Conservation (phyloP, 2,888 invertebrate species). For the Noctua comes region DNA sequence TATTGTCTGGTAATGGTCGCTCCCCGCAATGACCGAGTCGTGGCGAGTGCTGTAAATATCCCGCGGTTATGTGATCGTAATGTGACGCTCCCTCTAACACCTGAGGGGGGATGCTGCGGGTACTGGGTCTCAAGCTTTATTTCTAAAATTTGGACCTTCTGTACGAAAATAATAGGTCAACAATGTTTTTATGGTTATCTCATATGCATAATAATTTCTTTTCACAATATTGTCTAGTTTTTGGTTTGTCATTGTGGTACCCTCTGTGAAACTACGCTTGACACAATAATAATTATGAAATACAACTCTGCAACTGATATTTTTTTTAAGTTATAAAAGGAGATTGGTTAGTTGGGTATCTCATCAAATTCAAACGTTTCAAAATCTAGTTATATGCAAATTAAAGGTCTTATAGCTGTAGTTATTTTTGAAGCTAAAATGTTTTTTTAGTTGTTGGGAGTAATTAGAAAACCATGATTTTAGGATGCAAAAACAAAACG, state of each 20-base stretch:
- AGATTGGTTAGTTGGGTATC: too few relatives aligned
- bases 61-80: slow-evolving; percentile 51
- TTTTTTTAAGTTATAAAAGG: background rate
- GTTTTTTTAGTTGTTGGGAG: too few relatives aligned
- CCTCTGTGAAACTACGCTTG: background rate
- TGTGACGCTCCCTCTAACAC: slow-evolving; percentile 46
- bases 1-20: slow-evolving; percentile 61
- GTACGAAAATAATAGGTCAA: background rate
- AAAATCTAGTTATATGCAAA: too few relatives aligned
- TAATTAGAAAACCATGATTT: too few relatives aligned
- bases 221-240: background rate
- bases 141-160: background rate
- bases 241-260: background rate
- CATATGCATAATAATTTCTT: background rate
- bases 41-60: slow-evolving; percentile 50
- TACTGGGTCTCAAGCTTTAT: background rate
- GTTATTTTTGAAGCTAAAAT: too few relatives aligned
- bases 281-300: background rate
- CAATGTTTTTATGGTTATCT: background rate
- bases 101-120: background rate
- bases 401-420: too few relatives aligned
- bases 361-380: too few relatives aligned
- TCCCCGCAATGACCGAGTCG: slow-evolving; percentile 49
- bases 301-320: background rate
- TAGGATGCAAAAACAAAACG: too few relatives aligned